A percentile compares a stretch with the other conserved stretches of the same genome.
Evolutionary conservation across 37 sponge, comb jelly and placozoan species (phyloP).

Genomic region (Axinella damicornis): DNA sequence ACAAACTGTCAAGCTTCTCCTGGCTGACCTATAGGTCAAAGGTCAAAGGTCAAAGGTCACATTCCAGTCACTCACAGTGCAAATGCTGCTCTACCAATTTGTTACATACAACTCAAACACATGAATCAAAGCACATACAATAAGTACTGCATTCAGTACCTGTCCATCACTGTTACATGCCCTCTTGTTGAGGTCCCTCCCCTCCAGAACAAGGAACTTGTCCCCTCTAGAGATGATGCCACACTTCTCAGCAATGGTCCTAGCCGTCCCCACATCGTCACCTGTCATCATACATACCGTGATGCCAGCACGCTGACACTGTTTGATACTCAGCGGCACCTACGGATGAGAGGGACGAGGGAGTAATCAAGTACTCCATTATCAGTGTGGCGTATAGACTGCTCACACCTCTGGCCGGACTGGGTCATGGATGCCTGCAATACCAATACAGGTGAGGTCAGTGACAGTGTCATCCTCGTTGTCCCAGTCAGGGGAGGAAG

Average conservation of each 20-base stretch:
- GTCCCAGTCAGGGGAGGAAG: slow-evolving; percentile 62
- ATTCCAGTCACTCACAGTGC: no score
- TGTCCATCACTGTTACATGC: slow-evolving; percentile 57
- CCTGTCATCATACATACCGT: slow-evolving; percentile 98
- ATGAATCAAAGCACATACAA: no score
- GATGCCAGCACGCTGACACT: slow-evolving; percentile 89
- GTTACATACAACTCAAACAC: no score
- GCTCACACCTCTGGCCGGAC: slow-evolving; percentile 85
- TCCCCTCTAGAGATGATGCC: slow-evolving; percentile 84
- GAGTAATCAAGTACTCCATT: no score
- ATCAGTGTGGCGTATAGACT: no score
- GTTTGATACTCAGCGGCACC: slow-evolving; percentile 82
- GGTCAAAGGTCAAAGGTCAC: no score
- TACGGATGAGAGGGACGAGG: background rate
- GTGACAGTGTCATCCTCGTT: slow-evolving; percentile 69
- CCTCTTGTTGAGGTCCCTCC: slow-evolving; percentile 87
- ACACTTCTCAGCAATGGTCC: slow-evolving; percentile 93
- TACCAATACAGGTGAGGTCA: slow-evolving; percentile 79
- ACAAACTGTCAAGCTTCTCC: slow-evolving; percentile 70
- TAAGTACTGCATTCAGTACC: no score
- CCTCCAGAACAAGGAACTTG: slow-evolving; percentile 74
- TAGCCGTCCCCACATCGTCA: slow-evolving; percentile 93
- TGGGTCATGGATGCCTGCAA: slow-evolving; percentile 98
- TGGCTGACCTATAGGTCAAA: slow-evolving; percentile 70
- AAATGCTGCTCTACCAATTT: background rate